Evolutionary conservation across 2,888 invertebrate genomes (phyloP), one percentile per base, ranked within the genome.

Genomic region (Pristionchus exspectatus): DNA sequence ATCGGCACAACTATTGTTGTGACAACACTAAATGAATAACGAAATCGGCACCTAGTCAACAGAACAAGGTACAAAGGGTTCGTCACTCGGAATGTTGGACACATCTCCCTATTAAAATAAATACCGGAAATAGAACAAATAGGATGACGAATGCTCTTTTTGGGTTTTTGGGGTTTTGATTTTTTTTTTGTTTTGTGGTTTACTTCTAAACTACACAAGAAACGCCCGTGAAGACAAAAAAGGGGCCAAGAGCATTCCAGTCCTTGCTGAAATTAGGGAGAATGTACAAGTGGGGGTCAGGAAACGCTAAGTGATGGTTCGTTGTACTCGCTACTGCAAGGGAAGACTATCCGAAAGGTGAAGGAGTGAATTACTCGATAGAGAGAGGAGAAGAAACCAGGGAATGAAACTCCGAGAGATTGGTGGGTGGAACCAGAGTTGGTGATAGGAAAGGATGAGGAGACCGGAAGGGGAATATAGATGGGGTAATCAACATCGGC

Each of bases 11-110:
- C 18, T 18, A 2, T 12, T 12, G 56, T 21, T 21, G 4, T 56
- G 18, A 12, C 21, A 21, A 21, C 21, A 16, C 16, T 21, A n/a
- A 66, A 66, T 16, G 30, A 72, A 10, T 33, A 33, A 33, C 69
- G 69, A 72, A 72, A 30, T 72, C 30, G 69, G 30, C 69, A 72
- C 30, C 69, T 72, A 72, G 69, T 24, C 63, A 63, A 63, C 63
- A n/a, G 56, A 5, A 21, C 56, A 56, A 21, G 56, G 56, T 16
- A 38, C 38, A 4, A 56, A 16, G 16, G 56, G 18, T 21, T 56
- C 56, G 18, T 56, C 56, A 18, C 4, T 56, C 56, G 56, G 56
- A 56, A 21, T 16, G 16, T 56, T 56, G 56, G 56, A 12, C 7
- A 50, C 44, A 21, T 21, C 21, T 1, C 56, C 16, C 18, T 21